Base-by-base conservation (phyloP, 2,888 invertebrate genomes). In the Bruchidius siliquastri region DNA sequence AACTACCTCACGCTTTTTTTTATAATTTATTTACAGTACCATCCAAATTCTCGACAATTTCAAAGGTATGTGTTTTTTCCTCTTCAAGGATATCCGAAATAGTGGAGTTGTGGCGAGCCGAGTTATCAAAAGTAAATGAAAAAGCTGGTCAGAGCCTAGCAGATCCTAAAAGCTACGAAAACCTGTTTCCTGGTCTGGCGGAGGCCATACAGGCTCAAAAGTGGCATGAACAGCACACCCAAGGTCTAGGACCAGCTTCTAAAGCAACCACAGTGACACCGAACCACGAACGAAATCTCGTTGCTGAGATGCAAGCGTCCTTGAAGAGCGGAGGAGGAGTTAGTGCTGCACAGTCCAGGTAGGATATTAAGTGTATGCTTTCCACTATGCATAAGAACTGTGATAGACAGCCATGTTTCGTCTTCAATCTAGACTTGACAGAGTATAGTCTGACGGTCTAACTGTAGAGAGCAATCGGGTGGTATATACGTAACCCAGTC, bases 101-200 rank as follows among this genome's bases (percentile, higher is more conserved):
- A 30, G 95, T 99, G 0, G 90, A 92, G 75, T 85, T 95, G 72
- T 99, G 99, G 99, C 92, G 95, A 78, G 93, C 93, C 72, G 91
- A 93, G 74, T 87, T 96, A 6, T 90, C 92, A 0, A 90, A 92
- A 76, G 90, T 93, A 0, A 97, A 95, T 86, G 94, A 95, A 84
- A 98, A 97, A 85, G 94, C 96, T 0, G 96, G 96, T 0, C 96
- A 97, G 83, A 95, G 97, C 71, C 89, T 99, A 75, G 99, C 99
- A 0, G 97, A 98, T 88, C 99, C 99, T 0, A 91, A 92, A 69
- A 93, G 96, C 81, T 99, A 99, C 84, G 97, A 97, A 85, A 99
- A 99, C 88, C 89, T 99, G 74, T 99, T 99, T 86, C 97, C 98
- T 0, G 96, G 79, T 68, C 90, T 94, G 77, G 88, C 88, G 76